Percentiles rank a stretch among this genome's conserved stretches.
Conservation (phyloP, 2,113 vertebrate species). For the Hystrix cristata region DNA sequence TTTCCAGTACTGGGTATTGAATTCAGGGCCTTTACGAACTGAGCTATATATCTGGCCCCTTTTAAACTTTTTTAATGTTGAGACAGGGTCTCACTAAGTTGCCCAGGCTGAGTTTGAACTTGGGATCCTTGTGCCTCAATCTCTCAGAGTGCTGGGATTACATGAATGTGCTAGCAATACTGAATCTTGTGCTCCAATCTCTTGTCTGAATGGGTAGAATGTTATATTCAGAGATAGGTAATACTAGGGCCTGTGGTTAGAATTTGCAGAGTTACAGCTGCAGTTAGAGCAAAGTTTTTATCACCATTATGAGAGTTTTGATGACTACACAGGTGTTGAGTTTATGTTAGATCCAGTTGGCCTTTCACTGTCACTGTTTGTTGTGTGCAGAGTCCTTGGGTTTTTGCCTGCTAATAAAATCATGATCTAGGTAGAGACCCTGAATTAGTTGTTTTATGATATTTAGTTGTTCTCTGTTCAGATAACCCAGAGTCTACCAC, state of each 20-base stretch:
- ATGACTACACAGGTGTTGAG: neutral
- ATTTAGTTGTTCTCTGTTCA: constrained; percentile 46
- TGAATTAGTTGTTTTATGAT: constrained; percentile 11
- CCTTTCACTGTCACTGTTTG: constrained; percentile 9
- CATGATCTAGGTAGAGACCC: neutral
- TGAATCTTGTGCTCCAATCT: constrained; percentile 21
- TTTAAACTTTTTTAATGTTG: neutral
- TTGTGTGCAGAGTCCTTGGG: neutral
- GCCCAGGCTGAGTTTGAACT: neutral
- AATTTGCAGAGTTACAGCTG: constrained; percentile 16
- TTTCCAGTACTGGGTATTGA: neutral
- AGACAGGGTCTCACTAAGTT: neutral
- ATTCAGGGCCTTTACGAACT: neutral
- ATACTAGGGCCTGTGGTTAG: neutral
- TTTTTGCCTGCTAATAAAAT: constrained; percentile 9
- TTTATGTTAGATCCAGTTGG: constrained; percentile 34
- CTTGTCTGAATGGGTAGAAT: neutral
- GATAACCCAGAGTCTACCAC: neutral
- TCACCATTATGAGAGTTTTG: neutral
- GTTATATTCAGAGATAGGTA: neutral
- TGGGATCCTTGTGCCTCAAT: neutral
- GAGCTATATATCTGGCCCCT: neutral
- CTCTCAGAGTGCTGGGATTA: neutral
- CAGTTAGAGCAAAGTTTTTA: neutral
- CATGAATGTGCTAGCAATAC: neutral